Base-by-base conservation (phyloP, 2,888 invertebrate species). In the Tachina lurida region DNA sequence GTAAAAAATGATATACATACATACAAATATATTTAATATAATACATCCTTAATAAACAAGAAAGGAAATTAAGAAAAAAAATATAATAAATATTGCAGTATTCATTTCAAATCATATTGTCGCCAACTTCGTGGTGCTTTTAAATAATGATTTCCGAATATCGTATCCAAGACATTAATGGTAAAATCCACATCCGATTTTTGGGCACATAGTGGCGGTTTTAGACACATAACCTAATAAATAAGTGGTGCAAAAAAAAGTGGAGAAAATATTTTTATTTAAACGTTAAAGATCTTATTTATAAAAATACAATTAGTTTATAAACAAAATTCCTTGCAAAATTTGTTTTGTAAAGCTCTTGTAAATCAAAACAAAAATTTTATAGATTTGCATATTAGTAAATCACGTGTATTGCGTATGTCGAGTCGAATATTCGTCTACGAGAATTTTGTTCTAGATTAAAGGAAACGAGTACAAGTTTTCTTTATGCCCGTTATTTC, bases 161-260 rank as follows among this genome's bases (percentile, higher is more conserved):
- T 90, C 5, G 88, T 89, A 65, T 90, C 91, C 75, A 97, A 91
- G 19, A 95, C 95, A 22, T 94, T 93, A 13, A 96, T 91, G 0
- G 96, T 94, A 88, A 96, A 96, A 91, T 98, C 96, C 0, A 95
- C 97, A 93, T 99, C 97, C 70, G 95, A 95, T 91, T 95, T 96
- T 10, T 95, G 96, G 79, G 99, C 95, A 92, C 98, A 99, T 96
- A 99, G 96, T 0, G 99, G 99, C 15, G 99, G 99, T 91, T 98
- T 97, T 86, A 99, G 95, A 89, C 98, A 94, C 80, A 99, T 93
- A 0, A 97, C 96, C 97, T 98, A 93, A 19, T 56, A 58, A 93
- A 19, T 56, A 58, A n/a, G 43, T 45, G 10, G 10, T 13, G 47
- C 60, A 17, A 54, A 10, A 39, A 71, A 22, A 47, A 19, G 9